These are phyloP conservation scores for Micrastur ruficollis DNA, from an alignment of 2,797 vertebrate species.

Conservation along the genomic window DNA sequence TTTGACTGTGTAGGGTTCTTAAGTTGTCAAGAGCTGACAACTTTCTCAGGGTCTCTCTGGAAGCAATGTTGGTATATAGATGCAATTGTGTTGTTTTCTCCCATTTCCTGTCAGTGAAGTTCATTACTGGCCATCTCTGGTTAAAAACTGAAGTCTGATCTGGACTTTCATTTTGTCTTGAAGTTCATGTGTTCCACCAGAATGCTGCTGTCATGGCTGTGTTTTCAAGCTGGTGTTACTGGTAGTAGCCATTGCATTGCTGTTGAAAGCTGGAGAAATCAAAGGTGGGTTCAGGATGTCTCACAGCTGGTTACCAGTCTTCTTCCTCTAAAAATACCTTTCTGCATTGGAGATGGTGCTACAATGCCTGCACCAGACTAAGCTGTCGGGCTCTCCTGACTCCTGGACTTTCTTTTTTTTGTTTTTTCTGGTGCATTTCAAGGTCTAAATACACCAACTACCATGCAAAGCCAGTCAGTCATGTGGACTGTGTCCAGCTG, in stretches of 20 bases:
- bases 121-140: neutral
- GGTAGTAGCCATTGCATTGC: neutral
- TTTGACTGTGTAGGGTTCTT: neutral
- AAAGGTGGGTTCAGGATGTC: neutral
- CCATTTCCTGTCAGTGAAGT: neutral
- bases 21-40: neutral
- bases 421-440: neutral
- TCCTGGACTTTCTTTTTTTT: neutral
- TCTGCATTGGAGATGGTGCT: neutral
- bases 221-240: neutral
- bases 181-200: neutral
- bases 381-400: neutral
- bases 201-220: accelerated
- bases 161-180: neutral
- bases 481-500: accelerated
- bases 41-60: neutral
- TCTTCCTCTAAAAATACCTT: neutral
- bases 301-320: neutral
- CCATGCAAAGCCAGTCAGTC: neutral
- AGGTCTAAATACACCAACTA: neutral
- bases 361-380: neutral
- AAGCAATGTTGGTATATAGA: neutral
- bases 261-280: neutral
- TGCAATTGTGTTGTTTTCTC: neutral
- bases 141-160: neutral